Conservation (phyloP, 2,113 vertebrate genomes). For the Acrocephalus kingi region DNA sequence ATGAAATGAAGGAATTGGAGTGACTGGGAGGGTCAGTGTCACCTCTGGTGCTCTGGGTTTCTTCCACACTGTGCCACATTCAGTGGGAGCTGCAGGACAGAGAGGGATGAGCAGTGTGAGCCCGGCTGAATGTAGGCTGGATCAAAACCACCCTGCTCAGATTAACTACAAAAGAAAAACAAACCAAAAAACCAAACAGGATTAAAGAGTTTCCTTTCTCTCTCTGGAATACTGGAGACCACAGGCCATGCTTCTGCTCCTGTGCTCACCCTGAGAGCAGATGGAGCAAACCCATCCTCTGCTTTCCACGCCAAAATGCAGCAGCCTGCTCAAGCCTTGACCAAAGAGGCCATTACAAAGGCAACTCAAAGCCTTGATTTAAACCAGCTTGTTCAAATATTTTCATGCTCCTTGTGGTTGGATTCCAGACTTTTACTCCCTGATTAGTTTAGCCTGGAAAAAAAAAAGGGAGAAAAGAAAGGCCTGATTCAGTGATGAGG, state of each 20-base stretch:
- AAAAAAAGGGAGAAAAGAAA: neutral
- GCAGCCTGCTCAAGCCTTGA: neutral
- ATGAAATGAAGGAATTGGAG: neutral
- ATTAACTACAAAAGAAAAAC: neutral
- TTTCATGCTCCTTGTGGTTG: neutral
- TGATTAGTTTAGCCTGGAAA: conserved; percentile 2
- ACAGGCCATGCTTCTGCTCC: neutral
- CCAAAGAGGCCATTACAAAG: neutral
- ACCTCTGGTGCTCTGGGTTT: neutral
- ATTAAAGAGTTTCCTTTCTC: neutral
- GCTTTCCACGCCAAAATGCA: neutral
- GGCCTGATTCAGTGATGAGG: conserved; percentile 24
- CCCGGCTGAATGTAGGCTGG: accelerated
- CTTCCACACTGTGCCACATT: accelerated
- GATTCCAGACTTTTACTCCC: conserved; percentile 26
- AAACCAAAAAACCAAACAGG: neutral
- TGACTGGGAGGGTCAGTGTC: accelerated
- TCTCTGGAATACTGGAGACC: neutral
- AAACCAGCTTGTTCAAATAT: conserved; percentile 38
- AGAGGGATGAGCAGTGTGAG: accelerated
- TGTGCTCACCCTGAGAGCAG: accelerated
- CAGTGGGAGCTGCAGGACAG: neutral
- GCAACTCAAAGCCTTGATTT: conserved; percentile 29
- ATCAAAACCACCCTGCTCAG: neutral
- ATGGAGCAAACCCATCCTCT: neutral